phyloP scores from a whole-genome alignment of 2,888 invertebrate genomes.

The Plebejus anna region DNA sequence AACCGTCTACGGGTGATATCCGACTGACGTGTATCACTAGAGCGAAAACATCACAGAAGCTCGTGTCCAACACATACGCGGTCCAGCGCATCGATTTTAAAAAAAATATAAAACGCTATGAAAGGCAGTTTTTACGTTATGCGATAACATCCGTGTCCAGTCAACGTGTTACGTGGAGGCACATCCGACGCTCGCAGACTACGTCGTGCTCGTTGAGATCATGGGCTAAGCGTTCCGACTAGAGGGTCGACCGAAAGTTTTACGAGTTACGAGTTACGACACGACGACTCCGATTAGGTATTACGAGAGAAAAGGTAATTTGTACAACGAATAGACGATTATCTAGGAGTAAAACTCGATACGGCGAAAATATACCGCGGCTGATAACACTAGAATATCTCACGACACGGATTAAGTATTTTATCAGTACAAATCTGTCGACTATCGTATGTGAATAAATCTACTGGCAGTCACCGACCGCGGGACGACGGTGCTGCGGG shows the following conservation, averaged over 20 bases:
- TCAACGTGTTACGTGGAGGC: slow-evolving; percentile 52
- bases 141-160: slow-evolving; percentile 53
- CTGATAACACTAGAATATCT: slow-evolving; percentile 11
- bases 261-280: neutral
- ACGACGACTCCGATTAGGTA: slow-evolving; percentile 1
- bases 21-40: slow-evolving; percentile 51
- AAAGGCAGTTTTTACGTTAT: slow-evolving; percentile 64
- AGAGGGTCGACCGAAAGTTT: slow-evolving; percentile 40
- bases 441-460: neutral
- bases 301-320: neutral
- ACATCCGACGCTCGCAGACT: slow-evolving; percentile 55
- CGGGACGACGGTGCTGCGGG: neutral
- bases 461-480: slow-evolving; percentile 1
- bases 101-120: slow-evolving; percentile 74
- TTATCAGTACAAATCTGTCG: neutral
- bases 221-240: slow-evolving; percentile 41
- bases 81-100: slow-evolving; percentile 55
- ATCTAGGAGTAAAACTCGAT: neutral
- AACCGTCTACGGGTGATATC: slow-evolving; percentile 52
- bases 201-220: slow-evolving; percentile 51
- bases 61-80: slow-evolving; percentile 61
- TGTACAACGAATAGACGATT: neutral
- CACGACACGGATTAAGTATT: neutral
- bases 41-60: slow-evolving; percentile 74
- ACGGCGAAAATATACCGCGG: neutral